Evolutionary conservation across 2,888 invertebrate genomes (phyloP).

Genomic region (Prosapia bicincta): DNA sequence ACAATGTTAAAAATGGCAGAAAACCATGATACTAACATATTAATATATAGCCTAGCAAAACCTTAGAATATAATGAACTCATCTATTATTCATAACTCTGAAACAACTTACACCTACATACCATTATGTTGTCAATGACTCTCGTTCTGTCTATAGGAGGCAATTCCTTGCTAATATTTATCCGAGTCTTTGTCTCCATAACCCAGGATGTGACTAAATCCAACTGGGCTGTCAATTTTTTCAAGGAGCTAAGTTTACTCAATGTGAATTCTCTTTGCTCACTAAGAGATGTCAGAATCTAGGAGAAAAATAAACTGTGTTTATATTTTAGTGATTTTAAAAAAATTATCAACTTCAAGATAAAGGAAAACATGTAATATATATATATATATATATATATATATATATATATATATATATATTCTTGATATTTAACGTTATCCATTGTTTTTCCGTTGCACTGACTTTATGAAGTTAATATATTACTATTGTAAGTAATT

Average conservation of each 20-base stretch:
- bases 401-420: neutral
- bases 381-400: neutral
- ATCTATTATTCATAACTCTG: too few species aligned
- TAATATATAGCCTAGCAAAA: too few species aligned
- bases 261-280: slow-evolving; percentile 56
- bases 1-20: too few species aligned
- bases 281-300: slow-evolving; percentile 49
- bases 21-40: too few species aligned
- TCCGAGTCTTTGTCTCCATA: slow-evolving; percentile 50
- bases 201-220: slow-evolving; percentile 55
- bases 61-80: too few species aligned
- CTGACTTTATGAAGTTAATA: too few species aligned
- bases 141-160: slow-evolving; percentile 46
- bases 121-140: slow-evolving; percentile 49
- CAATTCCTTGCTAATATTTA: slow-evolving; percentile 49
- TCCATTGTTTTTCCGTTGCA: too few species aligned
- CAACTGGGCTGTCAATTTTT: slow-evolving; percentile 54
- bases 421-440: too few species aligned
- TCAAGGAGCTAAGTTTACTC: slow-evolving; percentile 55
- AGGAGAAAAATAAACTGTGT: slow-evolving; percentile 25
- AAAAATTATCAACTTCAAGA: neutral
- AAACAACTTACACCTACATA: too few species aligned
- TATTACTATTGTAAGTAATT: too few species aligned
- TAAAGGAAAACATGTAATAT: too few species aligned
- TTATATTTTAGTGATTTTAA: neutral